Percentiles rank a stretch among this genome's conserved stretches.
These are phyloP conservation scores for Greenwoodochromis staneri DNA, from an alignment of 2,113 vertebrate species.

Conservation along the genomic window DNA sequence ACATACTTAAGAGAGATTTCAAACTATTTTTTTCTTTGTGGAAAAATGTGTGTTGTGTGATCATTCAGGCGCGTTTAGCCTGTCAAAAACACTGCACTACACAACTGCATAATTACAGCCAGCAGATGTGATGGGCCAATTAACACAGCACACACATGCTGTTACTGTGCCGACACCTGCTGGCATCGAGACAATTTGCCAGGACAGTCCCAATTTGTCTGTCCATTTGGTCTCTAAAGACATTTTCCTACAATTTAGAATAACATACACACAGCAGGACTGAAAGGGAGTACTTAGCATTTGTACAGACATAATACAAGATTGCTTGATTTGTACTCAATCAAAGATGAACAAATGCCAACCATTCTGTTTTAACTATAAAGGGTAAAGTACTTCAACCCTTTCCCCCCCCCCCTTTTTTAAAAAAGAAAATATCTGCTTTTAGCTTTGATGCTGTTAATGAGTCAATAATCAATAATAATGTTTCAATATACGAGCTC, in stretches of 20 bases:
- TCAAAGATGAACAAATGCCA: not conserved
- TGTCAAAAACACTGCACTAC: not conserved
- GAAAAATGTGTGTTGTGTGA: not conserved
- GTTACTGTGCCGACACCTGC: not conserved
- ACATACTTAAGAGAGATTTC: not conserved
- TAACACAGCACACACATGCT: not conserved
- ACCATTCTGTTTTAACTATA: not conserved
- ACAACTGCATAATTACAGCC: not conserved
- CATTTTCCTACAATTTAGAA: not conserved
- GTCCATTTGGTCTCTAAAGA: not conserved
- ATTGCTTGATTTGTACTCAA: not conserved
- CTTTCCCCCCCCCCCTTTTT: too few relatives aligned
- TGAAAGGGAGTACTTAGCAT: not conserved
- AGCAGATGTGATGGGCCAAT: constrained; percentile 9
- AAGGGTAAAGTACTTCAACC: not conserved
- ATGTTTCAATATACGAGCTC: not conserved
- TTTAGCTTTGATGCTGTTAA: not conserved
- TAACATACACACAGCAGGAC: not conserved
- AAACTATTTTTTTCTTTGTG: not conserved
- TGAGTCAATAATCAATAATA: not conserved
- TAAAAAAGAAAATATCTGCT: not conserved
- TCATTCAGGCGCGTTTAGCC: not conserved
- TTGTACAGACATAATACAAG: not conserved
- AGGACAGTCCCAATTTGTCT: not conserved
- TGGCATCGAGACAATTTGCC: not conserved